A percentile compares a stretch with the other conserved stretches of the same genome.
Conservation (phyloP, 2,113 vertebrate species). For the Meleagris gallopavo region DNA sequence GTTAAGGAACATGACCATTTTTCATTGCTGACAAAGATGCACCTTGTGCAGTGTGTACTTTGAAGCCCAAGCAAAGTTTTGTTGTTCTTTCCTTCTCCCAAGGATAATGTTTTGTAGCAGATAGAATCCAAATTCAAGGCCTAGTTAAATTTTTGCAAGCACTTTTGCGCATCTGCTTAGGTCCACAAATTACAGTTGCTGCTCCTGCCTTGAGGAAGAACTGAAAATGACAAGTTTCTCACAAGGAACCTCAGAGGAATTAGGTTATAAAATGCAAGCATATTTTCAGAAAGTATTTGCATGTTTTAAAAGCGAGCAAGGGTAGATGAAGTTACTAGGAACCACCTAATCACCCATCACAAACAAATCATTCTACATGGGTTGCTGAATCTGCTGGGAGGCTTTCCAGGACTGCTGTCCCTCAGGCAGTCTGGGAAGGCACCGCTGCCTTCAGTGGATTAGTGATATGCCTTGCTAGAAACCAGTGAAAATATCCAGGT, state of each 20-base stretch:
- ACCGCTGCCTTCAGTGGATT: not conserved
- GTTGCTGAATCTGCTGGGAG: not conserved
- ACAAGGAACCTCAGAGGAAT: not conserved
- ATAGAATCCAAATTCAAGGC: not conserved
- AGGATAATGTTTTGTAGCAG: not conserved
- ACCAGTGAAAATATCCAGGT: not conserved
- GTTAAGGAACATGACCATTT: not conserved
- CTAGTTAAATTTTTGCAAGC: not conserved
- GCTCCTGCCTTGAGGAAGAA: not conserved
- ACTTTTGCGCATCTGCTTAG: not conserved
- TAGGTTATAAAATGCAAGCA: not conserved
- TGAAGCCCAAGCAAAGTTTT: not conserved
- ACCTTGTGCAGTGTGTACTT: not conserved
- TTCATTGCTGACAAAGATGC: not conserved
- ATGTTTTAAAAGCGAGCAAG: not conserved
- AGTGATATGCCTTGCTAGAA: not conserved
- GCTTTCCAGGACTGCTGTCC: not conserved
- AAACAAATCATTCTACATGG: accelerated
- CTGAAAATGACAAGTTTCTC: not conserved
- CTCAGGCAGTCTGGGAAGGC: not conserved
- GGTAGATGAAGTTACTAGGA: not conserved
- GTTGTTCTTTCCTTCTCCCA: not conserved
- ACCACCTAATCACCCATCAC: not conserved
- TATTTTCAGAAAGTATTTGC: not conserved
- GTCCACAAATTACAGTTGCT: not conserved